A percentile compares a stretch with the other conserved stretches of the same genome.
Conservation (phyloP, 2,888 invertebrate species). For the Phytoseiulus persimilis region DNA sequence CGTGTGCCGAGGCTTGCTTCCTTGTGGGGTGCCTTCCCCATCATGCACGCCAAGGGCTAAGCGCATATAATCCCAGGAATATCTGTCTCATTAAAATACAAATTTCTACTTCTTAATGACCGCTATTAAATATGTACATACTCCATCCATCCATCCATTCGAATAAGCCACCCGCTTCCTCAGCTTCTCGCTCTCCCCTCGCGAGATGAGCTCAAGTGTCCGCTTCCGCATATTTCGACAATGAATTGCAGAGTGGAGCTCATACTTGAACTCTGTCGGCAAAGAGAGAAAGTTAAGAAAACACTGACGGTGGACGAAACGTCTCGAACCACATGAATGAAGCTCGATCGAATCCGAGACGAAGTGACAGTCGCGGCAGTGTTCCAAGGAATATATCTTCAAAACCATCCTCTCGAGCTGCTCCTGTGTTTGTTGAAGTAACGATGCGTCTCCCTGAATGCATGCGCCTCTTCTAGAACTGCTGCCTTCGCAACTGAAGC, state of each 20-base stretch:
- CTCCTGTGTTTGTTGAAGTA: not conserved
- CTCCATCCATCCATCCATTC: not conserved
- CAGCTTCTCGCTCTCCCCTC: not conserved
- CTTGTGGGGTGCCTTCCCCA: not conserved
- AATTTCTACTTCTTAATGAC: not conserved
- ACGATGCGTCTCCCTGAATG: not conserved
- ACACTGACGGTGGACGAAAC: too few species aligned
- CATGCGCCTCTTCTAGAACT: not conserved
- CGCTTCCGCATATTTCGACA: not conserved
- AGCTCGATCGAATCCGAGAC: too few species aligned
- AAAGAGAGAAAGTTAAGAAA: too few species aligned
- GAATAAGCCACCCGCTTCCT: not conserved
- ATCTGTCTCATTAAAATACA: slow-evolving; percentile 5
- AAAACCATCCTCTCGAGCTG: too few species aligned
- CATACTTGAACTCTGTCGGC: not conserved
- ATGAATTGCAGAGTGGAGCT: not conserved
- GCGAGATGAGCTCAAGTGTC: not conserved
- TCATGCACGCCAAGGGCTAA: not conserved
- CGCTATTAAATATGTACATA: not conserved
- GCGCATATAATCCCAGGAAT: not conserved
- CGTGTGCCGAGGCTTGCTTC: not conserved
- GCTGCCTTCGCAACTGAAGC: not conserved
- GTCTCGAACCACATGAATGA: too few species aligned
- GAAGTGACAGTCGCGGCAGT: too few species aligned
- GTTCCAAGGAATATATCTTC: too few species aligned